Conservation (phyloP, 2,113 vertebrate species). For the Channa maculata region DNA sequence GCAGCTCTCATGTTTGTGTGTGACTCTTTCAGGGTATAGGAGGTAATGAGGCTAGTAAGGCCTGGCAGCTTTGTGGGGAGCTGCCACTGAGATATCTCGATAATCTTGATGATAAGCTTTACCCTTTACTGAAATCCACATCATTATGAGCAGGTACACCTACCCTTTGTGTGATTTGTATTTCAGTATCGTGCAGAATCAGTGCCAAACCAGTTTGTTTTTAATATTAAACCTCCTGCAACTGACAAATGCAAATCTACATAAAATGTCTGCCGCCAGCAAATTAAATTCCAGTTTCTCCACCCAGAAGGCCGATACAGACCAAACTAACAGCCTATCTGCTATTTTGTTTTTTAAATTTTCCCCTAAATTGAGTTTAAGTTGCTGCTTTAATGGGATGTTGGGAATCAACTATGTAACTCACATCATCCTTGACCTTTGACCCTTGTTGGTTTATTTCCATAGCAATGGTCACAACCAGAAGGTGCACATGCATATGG, state of each 20-base stretch:
- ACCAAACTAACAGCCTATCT: not conserved
- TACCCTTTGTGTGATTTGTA: slow-evolving; percentile 18
- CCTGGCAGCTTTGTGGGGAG: slow-evolving; percentile 17
- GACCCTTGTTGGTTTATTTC: slow-evolving; percentile 51
- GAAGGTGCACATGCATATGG: slow-evolving; percentile 99
- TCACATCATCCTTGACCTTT: not conserved
- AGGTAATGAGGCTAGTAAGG: slow-evolving; percentile 48
- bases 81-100: slow-evolving; percentile 8
- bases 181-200: not conserved
- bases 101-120: slow-evolving; percentile 50
- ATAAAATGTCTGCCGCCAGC: not conserved
- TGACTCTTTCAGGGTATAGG: slow-evolving; percentile 23
- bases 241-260: not conserved
- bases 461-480: slow-evolving; percentile 98
- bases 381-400: not conserved
- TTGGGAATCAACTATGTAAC: too few species aligned
- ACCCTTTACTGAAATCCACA: slow-evolving; percentile 30
- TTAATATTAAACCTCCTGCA: slow-evolving; percentile 8
- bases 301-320: too few species aligned
- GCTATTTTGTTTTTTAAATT: too few species aligned
- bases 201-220: slow-evolving; percentile 10
- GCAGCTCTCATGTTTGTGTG: not conserved
- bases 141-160: slow-evolving; percentile 25
- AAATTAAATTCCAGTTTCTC: not conserved
- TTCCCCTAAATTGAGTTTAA: too few species aligned